Percentiles rank a stretch among this genome's conserved stretches.
phyloP scores from a whole-genome alignment of 2,113 vertebrate species.

The Rhizomys pruinosus region DNA sequence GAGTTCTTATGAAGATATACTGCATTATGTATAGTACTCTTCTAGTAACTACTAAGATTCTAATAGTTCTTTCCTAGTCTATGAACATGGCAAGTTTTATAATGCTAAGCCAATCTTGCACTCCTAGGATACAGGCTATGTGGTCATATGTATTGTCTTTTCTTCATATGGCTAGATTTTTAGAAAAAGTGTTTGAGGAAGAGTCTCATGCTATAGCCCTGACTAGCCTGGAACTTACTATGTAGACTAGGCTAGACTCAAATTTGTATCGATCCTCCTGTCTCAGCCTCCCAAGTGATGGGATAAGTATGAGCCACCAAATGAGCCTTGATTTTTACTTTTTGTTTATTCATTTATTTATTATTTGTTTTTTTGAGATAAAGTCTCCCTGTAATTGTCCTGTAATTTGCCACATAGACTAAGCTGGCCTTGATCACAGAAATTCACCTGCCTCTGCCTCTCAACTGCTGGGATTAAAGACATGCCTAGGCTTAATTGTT shows the following conservation, averaged over 20 bases:
- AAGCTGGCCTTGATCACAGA: too few relatives aligned
- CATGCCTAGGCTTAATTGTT: neutral
- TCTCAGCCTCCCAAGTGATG: too few relatives aligned
- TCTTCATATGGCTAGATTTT: conserved; percentile 4
- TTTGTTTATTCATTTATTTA: too few relatives aligned
- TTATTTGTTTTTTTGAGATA: too few relatives aligned
- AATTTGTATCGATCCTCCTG: neutral
- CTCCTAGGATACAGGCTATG: neutral
- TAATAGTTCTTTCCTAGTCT: conserved; percentile 1
- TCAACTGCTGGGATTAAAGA: too few relatives aligned
- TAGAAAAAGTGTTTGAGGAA: neutral
- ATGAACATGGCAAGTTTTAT: conserved; percentile 20
- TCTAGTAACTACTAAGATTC: neutral
- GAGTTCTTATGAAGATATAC: neutral
- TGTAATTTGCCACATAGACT: too few relatives aligned
- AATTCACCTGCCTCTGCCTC: too few relatives aligned
- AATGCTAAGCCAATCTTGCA: conserved; percentile 32
- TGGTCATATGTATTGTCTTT: conserved; percentile 36
- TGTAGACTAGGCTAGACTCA: neutral
- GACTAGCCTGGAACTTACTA: neutral
- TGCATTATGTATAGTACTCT: conserved; percentile 28
- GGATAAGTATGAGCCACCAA: too few relatives aligned
- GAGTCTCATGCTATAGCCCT: too few relatives aligned
- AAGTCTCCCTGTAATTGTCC: too few relatives aligned
- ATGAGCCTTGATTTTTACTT: too few relatives aligned